Conservation (phyloP, 53 echinoderm and acorn worm species). For the Echinarachnius parma region DNA sequence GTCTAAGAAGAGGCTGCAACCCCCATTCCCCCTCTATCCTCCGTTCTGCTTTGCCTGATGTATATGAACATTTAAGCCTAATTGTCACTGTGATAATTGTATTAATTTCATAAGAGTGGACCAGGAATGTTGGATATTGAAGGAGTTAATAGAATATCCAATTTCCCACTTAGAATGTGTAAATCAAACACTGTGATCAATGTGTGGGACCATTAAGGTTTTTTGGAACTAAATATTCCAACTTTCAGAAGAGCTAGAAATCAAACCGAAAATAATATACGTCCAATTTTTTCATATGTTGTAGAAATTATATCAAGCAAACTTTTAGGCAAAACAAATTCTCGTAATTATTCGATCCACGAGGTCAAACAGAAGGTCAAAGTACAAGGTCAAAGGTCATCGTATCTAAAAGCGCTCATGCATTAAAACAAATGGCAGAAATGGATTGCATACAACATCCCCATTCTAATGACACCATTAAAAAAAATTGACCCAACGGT, state of each 20-base stretch:
- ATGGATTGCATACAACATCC: neutral
- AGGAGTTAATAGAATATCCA: too few relatives aligned
- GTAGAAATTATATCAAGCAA: neutral
- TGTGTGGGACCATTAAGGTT: too few relatives aligned
- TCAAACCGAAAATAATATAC: neutral
- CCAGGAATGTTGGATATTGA: too few relatives aligned
- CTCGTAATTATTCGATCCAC: neutral
- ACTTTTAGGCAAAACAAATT: neutral
- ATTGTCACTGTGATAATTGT: too few relatives aligned
- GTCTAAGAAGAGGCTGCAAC: too few relatives aligned
- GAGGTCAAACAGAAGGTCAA: conserved; percentile 10
- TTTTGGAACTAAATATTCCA: neutral
- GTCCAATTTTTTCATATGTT: neutral
- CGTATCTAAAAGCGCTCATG: neutral
- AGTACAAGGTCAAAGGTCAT: neutral
- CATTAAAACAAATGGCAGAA: neutral
- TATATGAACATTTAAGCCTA: too few relatives aligned
- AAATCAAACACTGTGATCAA: too few relatives aligned
- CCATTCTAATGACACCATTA: conserved; percentile 1
- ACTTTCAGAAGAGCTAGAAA: neutral
- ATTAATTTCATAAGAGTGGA: too few relatives aligned
- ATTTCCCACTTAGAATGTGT: too few relatives aligned
- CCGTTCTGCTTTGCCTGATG: too few relatives aligned
- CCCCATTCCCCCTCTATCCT: too few relatives aligned
- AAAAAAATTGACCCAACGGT: too few relatives aligned